phyloP scores from a whole-genome alignment of 1,140 invertebrate genomes.

The Magallana gigas region DNA sequence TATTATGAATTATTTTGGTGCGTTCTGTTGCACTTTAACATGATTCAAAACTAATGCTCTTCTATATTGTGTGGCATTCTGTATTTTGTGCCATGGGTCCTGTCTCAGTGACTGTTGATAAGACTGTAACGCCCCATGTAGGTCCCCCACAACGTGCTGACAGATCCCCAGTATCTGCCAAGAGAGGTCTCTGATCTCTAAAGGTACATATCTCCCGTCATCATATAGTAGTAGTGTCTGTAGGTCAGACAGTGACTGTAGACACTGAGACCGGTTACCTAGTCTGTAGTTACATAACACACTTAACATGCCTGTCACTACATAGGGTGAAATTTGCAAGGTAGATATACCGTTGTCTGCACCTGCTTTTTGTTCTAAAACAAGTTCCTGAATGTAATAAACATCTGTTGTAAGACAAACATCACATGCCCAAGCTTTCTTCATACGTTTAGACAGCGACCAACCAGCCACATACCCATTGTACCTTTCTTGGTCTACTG shows the following conservation, averaged over 20 bases:
- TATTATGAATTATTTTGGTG: too few relatives aligned
- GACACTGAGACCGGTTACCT: neutral
- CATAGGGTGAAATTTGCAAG: neutral
- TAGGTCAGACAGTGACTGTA: neutral
- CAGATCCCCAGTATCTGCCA: slow-evolving; percentile 1
- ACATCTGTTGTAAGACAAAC: neutral
- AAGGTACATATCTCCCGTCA: neutral
- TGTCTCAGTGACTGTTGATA: neutral
- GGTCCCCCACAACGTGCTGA: neutral
- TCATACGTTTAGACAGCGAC: neutral
- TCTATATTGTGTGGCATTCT: neutral
- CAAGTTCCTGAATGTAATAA: neutral
- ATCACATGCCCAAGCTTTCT: neutral
- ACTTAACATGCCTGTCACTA: neutral
- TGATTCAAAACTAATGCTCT: neutral
- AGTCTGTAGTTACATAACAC: neutral
- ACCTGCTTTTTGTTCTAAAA: neutral
- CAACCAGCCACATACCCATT: neutral
- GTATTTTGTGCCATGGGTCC: neutral
- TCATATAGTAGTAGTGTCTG: neutral
- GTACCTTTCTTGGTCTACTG: neutral
- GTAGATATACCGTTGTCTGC: neutral
- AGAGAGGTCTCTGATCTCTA: neutral
- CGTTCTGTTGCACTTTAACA: too few relatives aligned
- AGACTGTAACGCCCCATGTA: neutral